phyloP scores from a whole-genome alignment of 1,140 invertebrate species.

The Cotesia chilonis region DNA sequence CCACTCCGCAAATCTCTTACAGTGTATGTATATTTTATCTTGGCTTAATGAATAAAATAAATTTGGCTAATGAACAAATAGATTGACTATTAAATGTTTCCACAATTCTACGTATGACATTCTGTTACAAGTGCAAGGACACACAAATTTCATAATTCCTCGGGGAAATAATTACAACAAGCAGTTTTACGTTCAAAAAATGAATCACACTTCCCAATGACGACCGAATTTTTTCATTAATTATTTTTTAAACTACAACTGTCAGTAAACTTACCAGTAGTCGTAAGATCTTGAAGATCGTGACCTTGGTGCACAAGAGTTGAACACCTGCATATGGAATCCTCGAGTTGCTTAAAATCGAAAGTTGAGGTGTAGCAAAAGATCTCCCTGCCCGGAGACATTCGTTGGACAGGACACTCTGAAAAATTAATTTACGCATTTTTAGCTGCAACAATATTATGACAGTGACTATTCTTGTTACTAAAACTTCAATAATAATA shows the following conservation, averaged over 20 bases:
- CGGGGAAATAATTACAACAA: constrained; percentile 9
- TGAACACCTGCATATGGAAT: constrained; percentile 59
- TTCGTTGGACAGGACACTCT: constrained; percentile 58
- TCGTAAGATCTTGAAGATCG: constrained; percentile 52
- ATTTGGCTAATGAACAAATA: no score
- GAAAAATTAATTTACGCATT: constrained; percentile 37
- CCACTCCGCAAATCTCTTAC: neutral
- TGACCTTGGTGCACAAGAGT: constrained; percentile 60
- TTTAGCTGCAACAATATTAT: no score
- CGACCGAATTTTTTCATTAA: no score
- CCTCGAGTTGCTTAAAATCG: constrained; percentile 47
- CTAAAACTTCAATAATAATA: no score
- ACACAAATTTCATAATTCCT: constrained; percentile 19
- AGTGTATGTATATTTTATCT: neutral
- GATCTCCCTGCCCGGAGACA: constrained; percentile 56
- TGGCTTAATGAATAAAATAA: no score
- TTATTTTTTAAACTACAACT: neutral
- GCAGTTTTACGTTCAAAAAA: neutral
- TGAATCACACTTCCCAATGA: neutral
- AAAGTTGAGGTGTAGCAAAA: constrained; percentile 57
- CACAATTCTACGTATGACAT: constrained; percentile 37
- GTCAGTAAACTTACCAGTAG: constrained; percentile 54
- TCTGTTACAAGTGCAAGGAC: constrained; percentile 50
- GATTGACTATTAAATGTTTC: no score
- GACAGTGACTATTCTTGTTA: no score